A percentile compares a stretch with the other conserved stretches of the same genome.
phyloP scores from a whole-genome alignment of 2,888 invertebrate species.

The Drosophila meridiana region DNA sequence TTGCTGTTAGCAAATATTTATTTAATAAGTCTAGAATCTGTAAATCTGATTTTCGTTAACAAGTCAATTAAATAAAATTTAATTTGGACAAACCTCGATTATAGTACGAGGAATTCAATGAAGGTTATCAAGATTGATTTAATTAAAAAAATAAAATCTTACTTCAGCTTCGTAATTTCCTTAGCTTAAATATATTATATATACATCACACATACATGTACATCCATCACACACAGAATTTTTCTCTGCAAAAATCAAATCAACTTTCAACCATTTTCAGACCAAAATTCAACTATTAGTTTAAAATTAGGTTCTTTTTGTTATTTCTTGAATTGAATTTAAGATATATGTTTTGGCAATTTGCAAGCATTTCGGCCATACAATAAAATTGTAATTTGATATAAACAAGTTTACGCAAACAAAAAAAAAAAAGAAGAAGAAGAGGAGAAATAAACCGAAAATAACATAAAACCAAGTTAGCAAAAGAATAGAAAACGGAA shows the following conservation, averaged over 20 bases:
- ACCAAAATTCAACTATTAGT: neutral
- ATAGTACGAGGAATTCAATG: no score
- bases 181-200: no score
- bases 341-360: constrained; percentile 52
- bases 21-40: no score
- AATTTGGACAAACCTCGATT: no score
- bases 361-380: constrained; percentile 52
- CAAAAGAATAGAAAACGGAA: constrained; percentile 22
- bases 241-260: neutral
- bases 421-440: constrained; percentile 6
- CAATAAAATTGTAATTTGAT: constrained; percentile 75
- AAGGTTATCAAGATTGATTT: no score
- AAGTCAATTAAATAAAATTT: no score
- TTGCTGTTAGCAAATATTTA: no score
- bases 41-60: no score
- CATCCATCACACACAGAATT: neutral
- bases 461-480: neutral
- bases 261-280: constrained; percentile 5
- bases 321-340: constrained; percentile 44
- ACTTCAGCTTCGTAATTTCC: no score
- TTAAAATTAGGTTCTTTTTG: constrained; percentile 9
- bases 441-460: neutral
- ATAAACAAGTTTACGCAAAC: constrained; percentile 64
- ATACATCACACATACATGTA: no score
- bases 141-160: no score